Evolutionary conservation across 2,888 invertebrate genomes (phyloP).

Genomic region (Rapana venosa): DNA sequence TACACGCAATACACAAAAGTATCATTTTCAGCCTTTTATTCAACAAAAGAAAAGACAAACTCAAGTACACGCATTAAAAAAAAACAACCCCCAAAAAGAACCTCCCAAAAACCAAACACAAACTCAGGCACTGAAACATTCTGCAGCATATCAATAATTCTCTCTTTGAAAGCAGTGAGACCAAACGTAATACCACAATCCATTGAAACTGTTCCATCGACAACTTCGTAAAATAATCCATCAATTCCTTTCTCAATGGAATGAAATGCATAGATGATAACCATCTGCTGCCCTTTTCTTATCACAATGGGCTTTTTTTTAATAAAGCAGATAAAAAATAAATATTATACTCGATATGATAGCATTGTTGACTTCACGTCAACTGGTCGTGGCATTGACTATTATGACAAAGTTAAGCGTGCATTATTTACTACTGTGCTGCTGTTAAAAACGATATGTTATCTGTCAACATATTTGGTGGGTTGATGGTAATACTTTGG

Average conservation of each 20-base stretch:
- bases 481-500: neutral
- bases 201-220: neutral
- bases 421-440: neutral
- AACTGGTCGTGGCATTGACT: neutral
- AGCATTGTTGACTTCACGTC: slow-evolving; percentile 12
- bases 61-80: neutral
- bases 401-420: neutral
- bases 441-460: too few relatives aligned
- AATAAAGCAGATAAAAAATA: neutral
- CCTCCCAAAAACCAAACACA: neutral
- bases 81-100: neutral
- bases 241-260: neutral
- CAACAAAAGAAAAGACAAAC: neutral
- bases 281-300: slow-evolving; percentile 25
- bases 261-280: slow-evolving; percentile 9
- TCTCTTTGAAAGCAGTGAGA: slow-evolving; percentile 10
- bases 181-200: neutral
- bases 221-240: neutral
- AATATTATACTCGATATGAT: neutral
- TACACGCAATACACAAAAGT: neutral
- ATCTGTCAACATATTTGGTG: neutral
- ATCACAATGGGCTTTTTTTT: slow-evolving; percentile 20
- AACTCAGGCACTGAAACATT: neutral
- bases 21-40: neutral
- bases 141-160: neutral